Evolutionary conservation across 2,888 invertebrate genomes (phyloP).

Genomic region (Mystacides longicornis): DNA sequence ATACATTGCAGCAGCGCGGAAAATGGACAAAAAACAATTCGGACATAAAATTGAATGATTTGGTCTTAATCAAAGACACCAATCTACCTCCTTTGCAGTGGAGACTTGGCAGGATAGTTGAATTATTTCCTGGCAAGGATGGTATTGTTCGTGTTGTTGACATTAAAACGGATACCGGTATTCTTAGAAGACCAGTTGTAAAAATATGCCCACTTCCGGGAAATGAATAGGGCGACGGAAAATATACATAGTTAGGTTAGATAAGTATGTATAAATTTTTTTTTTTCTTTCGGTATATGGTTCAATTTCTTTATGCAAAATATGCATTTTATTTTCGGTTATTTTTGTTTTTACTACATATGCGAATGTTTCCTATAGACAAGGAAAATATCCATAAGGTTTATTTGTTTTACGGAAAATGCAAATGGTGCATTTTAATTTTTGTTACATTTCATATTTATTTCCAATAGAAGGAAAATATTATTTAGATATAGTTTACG

Average conservation of each 20-base stretch:
- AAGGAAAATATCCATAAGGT: no score
- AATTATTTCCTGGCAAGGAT: neutral
- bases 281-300: neutral
- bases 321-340: no score
- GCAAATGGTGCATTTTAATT: no score
- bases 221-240: neutral
- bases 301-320: neutral
- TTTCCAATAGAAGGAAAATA: no score
- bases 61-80: neutral
- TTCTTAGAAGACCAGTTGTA: neutral
- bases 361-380: no score
- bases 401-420: no score
- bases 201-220: neutral
- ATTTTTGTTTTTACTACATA: no score
- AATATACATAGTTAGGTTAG: neutral
- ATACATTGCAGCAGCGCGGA: neutral
- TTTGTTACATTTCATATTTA: no score
- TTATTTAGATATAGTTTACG: no score
- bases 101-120: neutral
- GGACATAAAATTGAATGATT: neutral
- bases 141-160: neutral
- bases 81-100: conserved; percentile 2
- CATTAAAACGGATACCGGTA: neutral
- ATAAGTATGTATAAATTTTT: neutral
- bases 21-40: neutral